A percentile compares a stretch with the other conserved stretches of the same genome.
Evolutionary conservation across 2,797 vertebrate genomes (phyloP).

Genomic region (Cyprinodon diabolis): DNA sequence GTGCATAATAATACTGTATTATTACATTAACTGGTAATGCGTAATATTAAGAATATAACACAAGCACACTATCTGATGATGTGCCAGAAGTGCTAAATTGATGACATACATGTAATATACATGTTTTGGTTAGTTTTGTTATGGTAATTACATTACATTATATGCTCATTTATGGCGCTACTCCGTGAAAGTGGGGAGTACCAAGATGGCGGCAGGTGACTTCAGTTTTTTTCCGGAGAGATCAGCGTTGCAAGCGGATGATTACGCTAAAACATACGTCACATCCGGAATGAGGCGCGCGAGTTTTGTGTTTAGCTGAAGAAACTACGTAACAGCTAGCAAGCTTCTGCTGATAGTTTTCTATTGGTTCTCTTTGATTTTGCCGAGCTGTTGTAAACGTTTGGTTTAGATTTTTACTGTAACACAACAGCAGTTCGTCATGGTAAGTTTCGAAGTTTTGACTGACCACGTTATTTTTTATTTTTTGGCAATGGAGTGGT

Average conservation of each 20-base stretch:
- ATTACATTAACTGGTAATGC: no score
- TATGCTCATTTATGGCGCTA: no score
- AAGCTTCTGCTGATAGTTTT: neutral
- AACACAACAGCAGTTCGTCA: conserved; percentile 15
- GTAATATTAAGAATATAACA: no score
- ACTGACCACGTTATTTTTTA: neutral
- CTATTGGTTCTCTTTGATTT: neutral
- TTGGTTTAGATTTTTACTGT: neutral
- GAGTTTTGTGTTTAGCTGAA: conserved; percentile 60
- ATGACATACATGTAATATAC: no score
- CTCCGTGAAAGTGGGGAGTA: no score
- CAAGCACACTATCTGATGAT: no score
- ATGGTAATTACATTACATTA: no score
- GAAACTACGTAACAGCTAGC: neutral
- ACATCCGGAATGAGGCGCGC: conserved; percentile 54
- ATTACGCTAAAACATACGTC: conserved; percentile 54
- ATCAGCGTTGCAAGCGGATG: neutral
- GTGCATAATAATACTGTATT: no score
- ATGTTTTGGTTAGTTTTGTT: no score
- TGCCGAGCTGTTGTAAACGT: neutral
- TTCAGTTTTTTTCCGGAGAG: no score
- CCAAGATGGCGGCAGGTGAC: no score
- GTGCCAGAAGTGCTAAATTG: no score
- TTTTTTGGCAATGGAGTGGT: neutral
- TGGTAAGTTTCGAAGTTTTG: conserved; percentile 36